Conservation (phyloP, 2,797 vertebrate genomes). For the Loris lydekkerianus region DNA sequence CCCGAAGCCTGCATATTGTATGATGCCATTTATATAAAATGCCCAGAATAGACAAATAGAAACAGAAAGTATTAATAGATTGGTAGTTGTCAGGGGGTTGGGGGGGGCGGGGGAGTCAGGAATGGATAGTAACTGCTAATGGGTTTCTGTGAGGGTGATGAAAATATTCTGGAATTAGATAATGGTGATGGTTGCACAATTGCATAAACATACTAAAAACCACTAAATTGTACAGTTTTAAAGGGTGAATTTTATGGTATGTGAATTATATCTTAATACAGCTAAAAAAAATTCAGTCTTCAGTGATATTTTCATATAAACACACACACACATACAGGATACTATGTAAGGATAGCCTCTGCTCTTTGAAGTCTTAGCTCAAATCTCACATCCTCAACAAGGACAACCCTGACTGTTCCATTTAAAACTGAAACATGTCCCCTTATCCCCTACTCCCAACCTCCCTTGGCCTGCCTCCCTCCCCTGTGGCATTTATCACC, state of each 20-base stretch:
- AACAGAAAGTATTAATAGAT: not conserved
- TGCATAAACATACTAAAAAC: constrained; percentile 52
- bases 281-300: not conserved
- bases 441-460: not conserved
- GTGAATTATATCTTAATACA: constrained; percentile 41
- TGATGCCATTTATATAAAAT: constrained; percentile 52
- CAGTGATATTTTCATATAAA: constrained; percentile 32
- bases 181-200: constrained; percentile 10
- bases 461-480: not conserved
- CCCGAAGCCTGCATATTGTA: not conserved
- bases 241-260: constrained; percentile 10
- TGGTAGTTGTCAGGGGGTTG: not conserved
- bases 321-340: not conserved
- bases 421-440: not conserved
- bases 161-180: constrained; percentile 65
- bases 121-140: constrained; percentile 20
- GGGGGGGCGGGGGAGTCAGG: not conserved
- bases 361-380: constrained; percentile 41
- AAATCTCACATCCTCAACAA: constrained; percentile 20
- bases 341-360: constrained; percentile 41
- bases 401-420: not conserved
- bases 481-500: not conserved
- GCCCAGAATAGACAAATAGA: not conserved
- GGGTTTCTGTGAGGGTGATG: constrained; percentile 41
- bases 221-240: constrained; percentile 32